These are phyloP conservation scores for Sebastes matsubarae DNA, from an alignment of 2,797 vertebrate species.

Conservation along the genomic window DNA sequence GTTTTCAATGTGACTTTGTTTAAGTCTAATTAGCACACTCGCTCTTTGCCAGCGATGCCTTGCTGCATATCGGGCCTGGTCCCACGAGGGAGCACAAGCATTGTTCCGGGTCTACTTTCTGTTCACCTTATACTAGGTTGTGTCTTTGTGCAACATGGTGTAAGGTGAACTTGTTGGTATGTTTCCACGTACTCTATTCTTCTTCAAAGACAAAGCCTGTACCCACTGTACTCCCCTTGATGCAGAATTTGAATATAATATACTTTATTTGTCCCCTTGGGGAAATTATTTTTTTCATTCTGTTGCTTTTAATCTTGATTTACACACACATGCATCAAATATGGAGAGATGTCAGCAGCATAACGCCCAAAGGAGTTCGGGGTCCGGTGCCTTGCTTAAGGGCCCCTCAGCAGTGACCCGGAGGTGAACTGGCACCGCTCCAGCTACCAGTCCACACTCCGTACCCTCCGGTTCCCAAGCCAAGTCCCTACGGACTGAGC, in stretches of 20 bases:
- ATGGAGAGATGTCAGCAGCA: background rate
- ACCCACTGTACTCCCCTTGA: background rate
- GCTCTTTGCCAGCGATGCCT: conserved; percentile 32
- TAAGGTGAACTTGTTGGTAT: conserved; percentile 40
- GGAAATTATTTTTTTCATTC: background rate
- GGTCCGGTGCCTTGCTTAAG: background rate
- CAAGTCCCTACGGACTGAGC: background rate
- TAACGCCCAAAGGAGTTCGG: background rate
- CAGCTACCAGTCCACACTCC: background rate
- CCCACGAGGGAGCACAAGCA: conserved; percentile 32
- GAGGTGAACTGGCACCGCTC: background rate
- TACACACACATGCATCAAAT: background rate
- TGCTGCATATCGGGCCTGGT: conserved; percentile 35
- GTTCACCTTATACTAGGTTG: conserved; percentile 34
- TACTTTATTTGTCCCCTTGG: background rate
- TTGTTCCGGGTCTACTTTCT: conserved; percentile 33
- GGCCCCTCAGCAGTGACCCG: background rate
- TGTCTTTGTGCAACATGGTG: conserved; percentile 39
- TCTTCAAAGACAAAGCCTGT: conserved; percentile 25
- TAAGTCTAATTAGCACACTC: conserved; percentile 43
- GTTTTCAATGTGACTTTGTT: conserved; percentile 63
- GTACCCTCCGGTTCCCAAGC: background rate
- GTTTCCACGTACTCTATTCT: background rate
- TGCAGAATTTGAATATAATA: background rate
- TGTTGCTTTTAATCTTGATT: background rate